These are phyloP conservation scores for Drosophila truncata DNA, from an alignment of 1,140 invertebrate genomes.

Conservation along the genomic window DNA sequence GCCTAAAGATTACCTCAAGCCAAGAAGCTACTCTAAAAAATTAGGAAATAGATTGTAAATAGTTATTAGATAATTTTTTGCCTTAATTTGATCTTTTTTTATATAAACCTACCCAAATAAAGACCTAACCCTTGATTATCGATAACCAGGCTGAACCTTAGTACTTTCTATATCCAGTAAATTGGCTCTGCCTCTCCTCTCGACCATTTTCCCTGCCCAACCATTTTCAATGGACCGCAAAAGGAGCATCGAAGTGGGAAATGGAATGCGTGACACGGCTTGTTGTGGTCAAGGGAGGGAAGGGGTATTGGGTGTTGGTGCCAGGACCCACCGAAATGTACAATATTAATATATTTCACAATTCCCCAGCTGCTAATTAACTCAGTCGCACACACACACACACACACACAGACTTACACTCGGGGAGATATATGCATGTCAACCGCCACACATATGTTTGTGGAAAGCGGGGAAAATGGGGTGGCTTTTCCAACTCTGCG, in stretches of 20 bases:
- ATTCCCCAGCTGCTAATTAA: slow-evolving; percentile 83
- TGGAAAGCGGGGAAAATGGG: slow-evolving; percentile 21
- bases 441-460: slow-evolving; percentile 51
- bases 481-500: slow-evolving; percentile 45
- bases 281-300: slow-evolving; percentile 14
- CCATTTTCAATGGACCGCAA: slow-evolving; percentile 46
- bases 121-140: not conserved
- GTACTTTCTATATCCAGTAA: not conserved
- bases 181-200: not conserved
- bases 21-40: too few relatives aligned
- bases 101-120: too few relatives aligned
- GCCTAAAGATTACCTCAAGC: not conserved
- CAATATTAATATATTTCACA: slow-evolving; percentile 84
- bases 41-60: not conserved
- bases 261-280: slow-evolving; percentile 35
- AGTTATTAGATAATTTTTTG: not conserved
- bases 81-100: not conserved
- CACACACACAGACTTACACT: slow-evolving; percentile 21
- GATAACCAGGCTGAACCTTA: not conserved
- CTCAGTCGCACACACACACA: slow-evolving; percentile 54
- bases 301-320: not conserved
- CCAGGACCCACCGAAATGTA: slow-evolving; percentile 70
- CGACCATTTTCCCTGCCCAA: not conserved
- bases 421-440: slow-evolving; percentile 38
- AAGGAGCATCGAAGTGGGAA: slow-evolving; percentile 52